These are phyloP conservation scores for Hyperopisus bebe DNA, from an alignment of 2,113 vertebrate species.

Conservation along the genomic window DNA sequence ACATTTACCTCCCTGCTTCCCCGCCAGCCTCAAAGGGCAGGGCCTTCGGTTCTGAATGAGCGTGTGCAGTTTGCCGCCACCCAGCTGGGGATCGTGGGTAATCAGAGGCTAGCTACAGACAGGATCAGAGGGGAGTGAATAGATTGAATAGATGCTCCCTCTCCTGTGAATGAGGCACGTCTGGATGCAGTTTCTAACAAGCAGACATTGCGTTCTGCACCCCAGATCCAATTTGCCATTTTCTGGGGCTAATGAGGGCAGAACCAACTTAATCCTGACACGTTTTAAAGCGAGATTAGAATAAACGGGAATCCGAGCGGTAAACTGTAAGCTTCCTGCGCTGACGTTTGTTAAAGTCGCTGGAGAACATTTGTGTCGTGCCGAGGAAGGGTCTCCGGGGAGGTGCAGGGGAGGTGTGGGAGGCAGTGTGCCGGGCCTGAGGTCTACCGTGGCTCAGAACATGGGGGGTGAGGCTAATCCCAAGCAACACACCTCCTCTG, in stretches of 20 bases:
- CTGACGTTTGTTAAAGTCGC: not conserved
- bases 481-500: not conserved
- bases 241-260: constrained; percentile 16
- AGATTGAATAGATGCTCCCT: not conserved
- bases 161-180: not conserved
- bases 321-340: not conserved
- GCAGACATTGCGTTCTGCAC: not conserved
- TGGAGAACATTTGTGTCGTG: not conserved
- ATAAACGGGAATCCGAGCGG: not conserved
- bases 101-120: not conserved
- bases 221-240: constrained; percentile 15
- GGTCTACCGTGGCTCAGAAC: not conserved
- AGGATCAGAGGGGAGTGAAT: not conserved
- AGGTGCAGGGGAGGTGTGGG: constrained; percentile 1
- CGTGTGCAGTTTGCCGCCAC: not conserved
- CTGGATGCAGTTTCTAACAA: not conserved
- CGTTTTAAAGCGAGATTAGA: constrained; percentile 13
- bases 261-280: constrained; percentile 16
- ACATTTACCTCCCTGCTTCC: not conserved
- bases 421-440: not conserved
- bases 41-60: not conserved
- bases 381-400: not conserved
- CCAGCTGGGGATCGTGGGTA: not conserved
- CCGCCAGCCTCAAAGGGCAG: not conserved
- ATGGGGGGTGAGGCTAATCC: not conserved